Conservation (phyloP, 2,113 vertebrate species). For the Psettodes erumei region DNA sequence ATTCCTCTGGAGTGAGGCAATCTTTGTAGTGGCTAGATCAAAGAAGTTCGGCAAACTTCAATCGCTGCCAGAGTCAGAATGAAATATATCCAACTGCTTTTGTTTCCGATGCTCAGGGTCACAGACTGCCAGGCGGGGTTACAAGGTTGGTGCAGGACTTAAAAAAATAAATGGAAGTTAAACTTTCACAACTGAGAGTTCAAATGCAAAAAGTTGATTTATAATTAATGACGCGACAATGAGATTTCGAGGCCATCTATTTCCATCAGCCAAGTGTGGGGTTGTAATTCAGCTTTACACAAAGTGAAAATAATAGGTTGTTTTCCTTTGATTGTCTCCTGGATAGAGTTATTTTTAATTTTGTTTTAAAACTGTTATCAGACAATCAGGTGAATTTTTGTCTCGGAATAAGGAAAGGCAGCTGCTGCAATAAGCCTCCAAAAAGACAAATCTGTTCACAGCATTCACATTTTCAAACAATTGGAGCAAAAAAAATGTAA, state of each 20-base stretch:
- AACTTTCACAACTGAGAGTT: conserved; percentile 26
- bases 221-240: conserved; percentile 15
- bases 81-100: conserved; percentile 65
- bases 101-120: conserved; percentile 45
- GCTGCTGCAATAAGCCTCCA: conserved; percentile 4
- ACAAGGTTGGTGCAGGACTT: conserved; percentile 29
- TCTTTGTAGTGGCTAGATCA: conserved; percentile 75
- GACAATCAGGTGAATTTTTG: conserved; percentile 25
- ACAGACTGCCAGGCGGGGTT: conserved; percentile 31
- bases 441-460: conserved; percentile 9
- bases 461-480: neutral
- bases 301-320: conserved; percentile 32
- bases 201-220: conserved; percentile 32
- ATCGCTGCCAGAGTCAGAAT: conserved; percentile 58
- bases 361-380: conserved; percentile 34
- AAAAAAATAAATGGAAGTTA: conserved; percentile 26
- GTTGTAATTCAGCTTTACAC: neutral
- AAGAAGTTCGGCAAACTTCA: conserved; percentile 71
- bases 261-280: conserved; percentile 30
- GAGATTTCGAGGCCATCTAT: conserved; percentile 29
- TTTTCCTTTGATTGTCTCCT: conserved; percentile 23
- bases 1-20: conserved; percentile 60
- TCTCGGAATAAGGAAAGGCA: conserved; percentile 14
- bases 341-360: conserved; percentile 44
- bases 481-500: neutral